Evolutionary conservation across 2,888 invertebrate genomes (phyloP), one percentile per base, ranked within the genome.

Genomic region (Aphrophora alni): DNA sequence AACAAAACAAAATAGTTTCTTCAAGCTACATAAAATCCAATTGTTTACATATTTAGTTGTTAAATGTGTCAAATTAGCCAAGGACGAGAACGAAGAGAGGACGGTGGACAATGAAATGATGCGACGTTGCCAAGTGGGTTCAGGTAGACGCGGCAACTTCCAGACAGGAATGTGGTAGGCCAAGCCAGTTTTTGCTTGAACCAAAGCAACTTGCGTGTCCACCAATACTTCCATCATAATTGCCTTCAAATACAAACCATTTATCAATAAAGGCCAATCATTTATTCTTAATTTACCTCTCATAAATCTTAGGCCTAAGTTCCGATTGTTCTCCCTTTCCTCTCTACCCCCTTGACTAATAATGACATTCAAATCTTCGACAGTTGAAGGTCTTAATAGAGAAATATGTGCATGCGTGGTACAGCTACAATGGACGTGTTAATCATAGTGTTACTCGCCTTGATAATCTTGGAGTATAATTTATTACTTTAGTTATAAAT

Each of bases 81-180:
- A 59, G 59, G 59, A 5, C 59, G 59, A 21, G 59, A 10, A 59
- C 33, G 8, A 33, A 8, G n/a, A 5, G 2, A 21, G 21, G 10
- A n/a, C 59, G 21, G 59, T 59, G 59, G 59, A 59, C 59, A 59
- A 59, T 59, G 59, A 59, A 59, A 59, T 59, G 59, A 59, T 59
- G 59, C 59, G 59, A 21, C 21, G 59, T 59, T 59, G 59, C 59
- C 59, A 59, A 59, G 59, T 59, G 59, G 33, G 44, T 14, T 14
- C 44, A 44, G 44, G 44, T 44, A 44, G 44, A 44, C 44, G 44
- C 44, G 44, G 44, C 44, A 44, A 44, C 44, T 44, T 21, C 59
- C 59, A 59, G 59, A 59, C 59, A 59, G 59, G 59, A 59, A 59
- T 59, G 59, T 59, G 59, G 59, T 59, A 59, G 59, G 59, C 59